Base-by-base conservation (phyloP, 2,888 invertebrate genomes). In the Bombyx huttoni region DNA sequence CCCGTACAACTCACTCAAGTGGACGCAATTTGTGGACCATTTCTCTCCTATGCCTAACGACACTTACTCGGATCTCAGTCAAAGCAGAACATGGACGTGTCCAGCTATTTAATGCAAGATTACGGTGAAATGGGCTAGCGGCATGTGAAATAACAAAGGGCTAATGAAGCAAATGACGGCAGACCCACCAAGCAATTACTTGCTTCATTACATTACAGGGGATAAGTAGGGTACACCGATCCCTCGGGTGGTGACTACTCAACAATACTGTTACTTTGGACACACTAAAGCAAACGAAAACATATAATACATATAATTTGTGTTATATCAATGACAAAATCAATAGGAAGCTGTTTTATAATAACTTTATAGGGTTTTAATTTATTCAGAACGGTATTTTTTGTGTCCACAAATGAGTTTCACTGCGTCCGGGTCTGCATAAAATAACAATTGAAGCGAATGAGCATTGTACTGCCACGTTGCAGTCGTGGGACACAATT, bases 21-120 rank as follows among this genome's bases (percentile, higher is more conserved):
- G 76, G 68, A 74, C 69, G 78, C 76, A 80, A 81, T 83, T 83
- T 81, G 81, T 82, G 74, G 70, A 73, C 75, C 75, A 78, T 81
- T 82, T 78, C 78, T 80, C 78, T 77, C 68, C 71, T 71, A 73
- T 71, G 69, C 70, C 73, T 64, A 63, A 69, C 68, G 75, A 80
- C 78, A 75, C 69, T 73, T 73, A 67, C 73, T 66, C 66, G 70
- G 73, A 79, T 78, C 79, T 74, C 58, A 62, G 58, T 60, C 67
- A 69, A 73, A 76, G 64, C 62, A 67, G 64, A 60, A 59, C 70
- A 61, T 67, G 74, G 75, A 75, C 60, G 64, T 59, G 59, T 65
- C 40, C 40, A 10, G 40, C 40, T 12, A 40, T 40, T 40, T 40
- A 47, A 47, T 47, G 47, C 14, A 47, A 10, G 13, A 47, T 13